Evolutionary conservation across 2,113 vertebrate species (phyloP), one percentile per base, ranked within the genome.

Genomic region (Aptenodytes patagonicus): DNA sequence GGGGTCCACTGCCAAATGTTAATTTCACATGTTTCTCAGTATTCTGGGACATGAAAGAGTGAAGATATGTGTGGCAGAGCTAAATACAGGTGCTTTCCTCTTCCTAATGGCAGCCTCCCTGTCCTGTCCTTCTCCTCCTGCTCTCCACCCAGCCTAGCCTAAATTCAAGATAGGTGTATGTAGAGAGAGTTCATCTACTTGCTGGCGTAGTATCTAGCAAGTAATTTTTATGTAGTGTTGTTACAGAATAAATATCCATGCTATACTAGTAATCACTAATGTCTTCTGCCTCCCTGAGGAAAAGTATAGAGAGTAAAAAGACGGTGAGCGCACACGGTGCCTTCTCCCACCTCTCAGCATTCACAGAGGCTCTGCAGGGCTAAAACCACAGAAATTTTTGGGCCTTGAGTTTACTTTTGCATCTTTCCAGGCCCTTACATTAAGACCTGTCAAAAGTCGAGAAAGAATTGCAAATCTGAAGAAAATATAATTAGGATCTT

Each of bases 1-100:
- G 0, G 16, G 17, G 7, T 85, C 24, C 0, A 0, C 14, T 47
- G 47, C 34, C n/a, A 66, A 31, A 70, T n/a, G 8, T 32, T 77
- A 57, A 58, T 77, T 46, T 62, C 54, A 81, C 22, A 32, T 4
- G 22, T 89, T 46, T 86, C 19, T 69, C 40, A 19, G 21, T 73
- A 70, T 60, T 57, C 66, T 73, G 22, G 34, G 36, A 47, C 16
- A 38, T 7, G 10, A 66, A 70, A 73, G 2, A 10, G 7, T 69
- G 15, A 69, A 73, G 15, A 62, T 46, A 25, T 0, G 0, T 36
- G 65, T 7, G 7, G 26, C 6, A 85, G 29, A 57, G 7, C 3
- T 47, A 42, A 78, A 55, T 9, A 51, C 4, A 62, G 17, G 13
- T 49, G 3, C 3, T 47, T 73, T 88, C 10, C 20, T 82, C 31